These are phyloP conservation scores for Globodera rostochiensis DNA, from an alignment of 1,140 invertebrate genomes.

Conservation along the genomic window DNA sequence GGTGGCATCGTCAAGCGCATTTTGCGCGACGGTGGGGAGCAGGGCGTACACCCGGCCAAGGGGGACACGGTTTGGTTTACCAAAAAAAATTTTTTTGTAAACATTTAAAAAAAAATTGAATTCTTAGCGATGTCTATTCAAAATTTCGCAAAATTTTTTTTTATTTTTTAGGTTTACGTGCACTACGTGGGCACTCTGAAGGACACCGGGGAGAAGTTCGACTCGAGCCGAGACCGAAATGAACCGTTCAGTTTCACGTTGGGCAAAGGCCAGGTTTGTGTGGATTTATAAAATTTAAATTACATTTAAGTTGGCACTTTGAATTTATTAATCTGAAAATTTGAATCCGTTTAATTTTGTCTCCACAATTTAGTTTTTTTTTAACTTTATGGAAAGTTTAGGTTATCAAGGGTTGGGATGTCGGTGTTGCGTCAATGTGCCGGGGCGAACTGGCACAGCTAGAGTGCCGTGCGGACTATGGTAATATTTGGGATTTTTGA, in stretches of 20 bases:
- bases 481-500: background rate
- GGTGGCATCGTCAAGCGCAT: constrained; percentile 86
- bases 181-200: constrained; percentile 89
- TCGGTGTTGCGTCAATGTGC: constrained; percentile 90
- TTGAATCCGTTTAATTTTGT: background rate
- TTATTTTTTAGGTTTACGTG: background rate
- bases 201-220: constrained; percentile 85
- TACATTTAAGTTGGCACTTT: background rate
- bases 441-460: constrained; percentile 82
- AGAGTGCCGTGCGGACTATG: constrained; percentile 84
- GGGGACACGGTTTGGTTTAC: constrained; percentile 67
- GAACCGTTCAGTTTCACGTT: constrained; percentile 82
- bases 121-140: background rate
- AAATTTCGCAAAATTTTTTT: background rate
- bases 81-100: constrained; percentile 73
- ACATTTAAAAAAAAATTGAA: background rate
- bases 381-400: constrained; percentile 3
- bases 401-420: constrained; percentile 93
- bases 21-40: constrained; percentile 73
- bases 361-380: background rate
- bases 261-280: constrained; percentile 73
- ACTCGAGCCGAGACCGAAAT: constrained; percentile 82
- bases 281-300: background rate
- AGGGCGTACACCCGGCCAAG: constrained; percentile 71
- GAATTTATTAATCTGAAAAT: background rate